Percentiles rank a stretch among this genome's conserved stretches.
These are phyloP conservation scores for Keiferia lycopersicella DNA, from an alignment of 2,888 invertebrate genomes.

Conservation along the genomic window DNA sequence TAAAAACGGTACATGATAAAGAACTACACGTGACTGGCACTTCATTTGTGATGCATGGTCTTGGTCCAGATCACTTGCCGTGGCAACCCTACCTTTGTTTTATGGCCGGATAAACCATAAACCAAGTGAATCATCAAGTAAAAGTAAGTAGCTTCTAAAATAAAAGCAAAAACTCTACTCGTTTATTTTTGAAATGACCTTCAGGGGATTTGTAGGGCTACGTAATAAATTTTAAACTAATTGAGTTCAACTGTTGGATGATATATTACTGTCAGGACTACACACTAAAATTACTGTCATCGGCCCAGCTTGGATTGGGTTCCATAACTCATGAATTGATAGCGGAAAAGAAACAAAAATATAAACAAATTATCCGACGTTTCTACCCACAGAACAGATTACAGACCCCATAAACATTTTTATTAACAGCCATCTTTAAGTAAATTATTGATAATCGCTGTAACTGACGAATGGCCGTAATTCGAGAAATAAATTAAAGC, in stretches of 20 bases:
- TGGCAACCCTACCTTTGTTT: background rate
- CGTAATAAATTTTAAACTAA: slow-evolving; percentile 42
- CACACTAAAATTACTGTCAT: slow-evolving; percentile 52
- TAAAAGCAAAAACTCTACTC: slow-evolving; percentile 3
- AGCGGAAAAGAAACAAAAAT: slow-evolving; percentile 36
- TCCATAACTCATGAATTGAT: slow-evolving; percentile 37
- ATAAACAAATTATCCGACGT: slow-evolving; percentile 38
- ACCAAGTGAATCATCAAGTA: slow-evolving; percentile 4
- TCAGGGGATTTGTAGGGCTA: slow-evolving; percentile 35
- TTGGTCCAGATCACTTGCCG: background rate
- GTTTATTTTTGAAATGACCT: slow-evolving; percentile 36
- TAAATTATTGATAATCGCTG: slow-evolving; percentile 14
- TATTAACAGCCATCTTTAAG: slow-evolving; percentile 36
- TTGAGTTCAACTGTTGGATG: slow-evolving; percentile 44
- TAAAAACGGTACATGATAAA: slow-evolving; percentile 4
- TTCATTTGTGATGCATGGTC: background rate
- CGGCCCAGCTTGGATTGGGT: slow-evolving; percentile 26
- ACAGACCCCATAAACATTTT: slow-evolving; percentile 41
- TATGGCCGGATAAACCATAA: background rate
- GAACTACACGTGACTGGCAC: background rate
- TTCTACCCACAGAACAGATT: slow-evolving; percentile 34
- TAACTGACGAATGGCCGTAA: background rate
- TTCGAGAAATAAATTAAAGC: slow-evolving; percentile 39
- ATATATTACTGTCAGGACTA: slow-evolving; percentile 42
- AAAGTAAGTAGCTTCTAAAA: slow-evolving; percentile 27